Percentiles rank a stretch among this genome's conserved stretches.
These are phyloP conservation scores for Mixornis gularis DNA, from an alignment of 2,113 vertebrate species.

Conservation along the genomic window DNA sequence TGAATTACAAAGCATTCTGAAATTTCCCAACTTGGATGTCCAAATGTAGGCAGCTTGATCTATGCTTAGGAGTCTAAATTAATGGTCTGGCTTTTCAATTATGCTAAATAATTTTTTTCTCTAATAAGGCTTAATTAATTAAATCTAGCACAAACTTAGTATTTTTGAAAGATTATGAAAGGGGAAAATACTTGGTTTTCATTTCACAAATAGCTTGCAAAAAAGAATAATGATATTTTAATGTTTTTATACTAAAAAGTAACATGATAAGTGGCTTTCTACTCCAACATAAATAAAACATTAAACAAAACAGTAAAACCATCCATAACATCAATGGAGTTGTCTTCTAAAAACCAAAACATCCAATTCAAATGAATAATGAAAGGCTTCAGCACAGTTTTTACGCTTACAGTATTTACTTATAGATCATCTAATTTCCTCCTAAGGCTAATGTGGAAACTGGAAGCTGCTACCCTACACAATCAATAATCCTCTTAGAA, in stretches of 20 bases:
- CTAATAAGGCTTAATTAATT: background rate
- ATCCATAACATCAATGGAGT: background rate
- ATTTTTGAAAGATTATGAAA: background rate
- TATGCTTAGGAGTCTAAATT: background rate
- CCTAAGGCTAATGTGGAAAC: slow-evolving; percentile 46
- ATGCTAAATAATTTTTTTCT: background rate
- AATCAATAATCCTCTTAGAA: slow-evolving; percentile 51
- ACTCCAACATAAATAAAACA: slow-evolving; percentile 27
- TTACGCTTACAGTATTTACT: slow-evolving; percentile 31
- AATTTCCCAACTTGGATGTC: background rate
- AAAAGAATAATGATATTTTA: background rate
- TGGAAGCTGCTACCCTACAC: slow-evolving; percentile 35
- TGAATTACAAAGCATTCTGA: background rate
- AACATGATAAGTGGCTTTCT: background rate
- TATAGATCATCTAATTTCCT: slow-evolving; percentile 56
- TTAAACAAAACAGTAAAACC: background rate
- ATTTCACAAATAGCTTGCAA: background rate
- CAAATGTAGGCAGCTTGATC: background rate
- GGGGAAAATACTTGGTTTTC: background rate
- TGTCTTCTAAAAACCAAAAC: slow-evolving; percentile 6
- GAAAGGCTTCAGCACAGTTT: slow-evolving; percentile 21
- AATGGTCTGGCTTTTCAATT: background rate
- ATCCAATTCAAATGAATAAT: slow-evolving; percentile 51
- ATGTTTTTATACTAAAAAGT: background rate
- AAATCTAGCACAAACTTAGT: background rate